Conservation (phyloP, 2,888 invertebrate species). For the Euproctis similis region DNA sequence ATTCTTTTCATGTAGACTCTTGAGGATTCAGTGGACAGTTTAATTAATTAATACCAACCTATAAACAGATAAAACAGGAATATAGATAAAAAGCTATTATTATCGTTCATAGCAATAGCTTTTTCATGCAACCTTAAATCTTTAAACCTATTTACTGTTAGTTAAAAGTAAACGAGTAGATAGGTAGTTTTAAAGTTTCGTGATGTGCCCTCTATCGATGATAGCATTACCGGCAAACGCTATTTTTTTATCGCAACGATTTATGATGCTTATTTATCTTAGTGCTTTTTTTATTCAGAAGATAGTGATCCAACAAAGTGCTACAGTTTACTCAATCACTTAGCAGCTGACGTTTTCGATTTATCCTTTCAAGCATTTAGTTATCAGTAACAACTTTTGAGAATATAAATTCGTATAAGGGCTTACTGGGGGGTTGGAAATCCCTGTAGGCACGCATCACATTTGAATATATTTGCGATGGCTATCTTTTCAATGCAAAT, state of each 20-base stretch:
- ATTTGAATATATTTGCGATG: constrained; percentile 12
- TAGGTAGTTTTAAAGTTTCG: constrained; percentile 18
- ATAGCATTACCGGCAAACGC: constrained; percentile 21
- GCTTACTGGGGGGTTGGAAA: constrained; percentile 11
- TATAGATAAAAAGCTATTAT: no score
- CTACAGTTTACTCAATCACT: constrained; percentile 55
- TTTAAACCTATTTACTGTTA: no score
- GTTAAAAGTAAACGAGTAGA: no score
- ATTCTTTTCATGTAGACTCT: no score
- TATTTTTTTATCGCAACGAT: constrained; percentile 55
- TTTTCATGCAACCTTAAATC: no score
- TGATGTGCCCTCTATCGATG: constrained; percentile 18
- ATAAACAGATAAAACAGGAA: no score
- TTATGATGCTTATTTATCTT: constrained; percentile 60
- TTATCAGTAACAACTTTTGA: constrained; percentile 26
- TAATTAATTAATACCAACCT: no score
- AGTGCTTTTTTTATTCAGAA: constrained; percentile 31
- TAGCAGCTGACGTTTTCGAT: constrained; percentile 44
- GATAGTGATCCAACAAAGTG: constrained; percentile 51
- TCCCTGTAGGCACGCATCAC: constrained; percentile 11
- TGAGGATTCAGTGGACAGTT: no score
- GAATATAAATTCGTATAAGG: constrained; percentile 28
- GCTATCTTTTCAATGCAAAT: background rate
- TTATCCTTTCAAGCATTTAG: constrained; percentile 38
- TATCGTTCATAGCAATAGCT: no score